These are phyloP conservation scores for Trachemys scripta DNA, from an alignment of 2,113 vertebrate species.

Conservation along the genomic window DNA sequence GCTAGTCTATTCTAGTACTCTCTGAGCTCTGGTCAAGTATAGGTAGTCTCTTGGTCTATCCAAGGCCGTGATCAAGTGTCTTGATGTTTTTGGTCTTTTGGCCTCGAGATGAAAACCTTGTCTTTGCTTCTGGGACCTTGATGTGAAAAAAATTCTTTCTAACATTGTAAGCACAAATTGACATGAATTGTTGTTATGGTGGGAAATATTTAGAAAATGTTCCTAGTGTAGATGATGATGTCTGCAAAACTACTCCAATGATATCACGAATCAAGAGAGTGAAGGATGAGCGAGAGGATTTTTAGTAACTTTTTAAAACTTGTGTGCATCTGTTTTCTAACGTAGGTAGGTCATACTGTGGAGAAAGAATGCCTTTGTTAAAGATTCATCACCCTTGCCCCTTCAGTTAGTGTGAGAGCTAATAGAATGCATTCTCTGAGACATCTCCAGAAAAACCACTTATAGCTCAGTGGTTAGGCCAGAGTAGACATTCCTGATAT, in stretches of 20 bases:
- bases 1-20: background rate
- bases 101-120: no score
- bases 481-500: accelerated
- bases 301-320: background rate
- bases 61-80: no score
- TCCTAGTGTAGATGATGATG: background rate
- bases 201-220: background rate
- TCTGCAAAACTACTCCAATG: background rate
- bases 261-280: background rate
- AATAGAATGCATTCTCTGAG: accelerated
- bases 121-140: no score
- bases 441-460: accelerated
- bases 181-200: background rate
- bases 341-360: background rate
- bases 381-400: background rate
- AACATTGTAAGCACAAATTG: background rate
- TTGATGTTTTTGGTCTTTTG: no score
- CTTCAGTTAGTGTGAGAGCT: background rate
- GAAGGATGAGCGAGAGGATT: background rate
- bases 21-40: no score
- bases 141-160: background rate
- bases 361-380: background rate
- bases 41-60: no score
- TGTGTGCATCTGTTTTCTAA: background rate
- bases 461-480: no score